These are phyloP conservation scores for Psilopsiagon aurifrons DNA, from an alignment of 2,113 vertebrate species.

Conservation along the genomic window DNA sequence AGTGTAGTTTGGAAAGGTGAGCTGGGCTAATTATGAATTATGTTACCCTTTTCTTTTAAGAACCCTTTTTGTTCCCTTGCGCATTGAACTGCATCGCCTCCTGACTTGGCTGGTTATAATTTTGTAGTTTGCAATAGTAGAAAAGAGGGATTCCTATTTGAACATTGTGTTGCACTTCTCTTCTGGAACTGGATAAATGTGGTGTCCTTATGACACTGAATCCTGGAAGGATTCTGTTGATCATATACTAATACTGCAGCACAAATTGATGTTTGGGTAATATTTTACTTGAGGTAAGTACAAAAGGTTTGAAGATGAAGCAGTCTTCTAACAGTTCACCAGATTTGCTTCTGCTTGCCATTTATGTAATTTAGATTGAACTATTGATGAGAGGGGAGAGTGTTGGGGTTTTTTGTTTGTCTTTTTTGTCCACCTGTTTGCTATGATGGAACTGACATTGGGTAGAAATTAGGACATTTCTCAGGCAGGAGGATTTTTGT, in stretches of 20 bases:
- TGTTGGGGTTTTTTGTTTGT: fast-evolving
- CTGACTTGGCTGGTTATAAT: background rate
- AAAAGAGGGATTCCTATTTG: background rate
- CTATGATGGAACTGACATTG: background rate
- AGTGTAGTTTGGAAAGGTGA: background rate
- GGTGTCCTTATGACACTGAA: background rate
- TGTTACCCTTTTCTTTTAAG: background rate
- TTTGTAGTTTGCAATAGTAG: background rate
- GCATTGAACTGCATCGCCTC: background rate
- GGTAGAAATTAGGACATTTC: background rate
- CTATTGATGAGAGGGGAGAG: fast-evolving
- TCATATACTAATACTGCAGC: background rate
- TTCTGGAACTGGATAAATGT: background rate
- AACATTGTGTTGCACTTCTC: background rate
- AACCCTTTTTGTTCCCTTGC: background rate
- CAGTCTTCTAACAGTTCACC: background rate
- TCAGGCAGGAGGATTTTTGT: background rate
- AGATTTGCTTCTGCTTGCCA: background rate
- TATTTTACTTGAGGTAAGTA: background rate
- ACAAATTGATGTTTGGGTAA: background rate
- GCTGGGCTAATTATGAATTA: background rate
- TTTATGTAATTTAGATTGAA: background rate
- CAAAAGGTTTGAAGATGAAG: background rate
- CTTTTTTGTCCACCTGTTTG: background rate
- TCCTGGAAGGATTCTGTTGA: background rate